A percentile compares a stretch with the other conserved stretches of the same genome.
phyloP scores from a whole-genome alignment of 2,797 vertebrate species.

The Rhyacichthys aspro region DNA sequence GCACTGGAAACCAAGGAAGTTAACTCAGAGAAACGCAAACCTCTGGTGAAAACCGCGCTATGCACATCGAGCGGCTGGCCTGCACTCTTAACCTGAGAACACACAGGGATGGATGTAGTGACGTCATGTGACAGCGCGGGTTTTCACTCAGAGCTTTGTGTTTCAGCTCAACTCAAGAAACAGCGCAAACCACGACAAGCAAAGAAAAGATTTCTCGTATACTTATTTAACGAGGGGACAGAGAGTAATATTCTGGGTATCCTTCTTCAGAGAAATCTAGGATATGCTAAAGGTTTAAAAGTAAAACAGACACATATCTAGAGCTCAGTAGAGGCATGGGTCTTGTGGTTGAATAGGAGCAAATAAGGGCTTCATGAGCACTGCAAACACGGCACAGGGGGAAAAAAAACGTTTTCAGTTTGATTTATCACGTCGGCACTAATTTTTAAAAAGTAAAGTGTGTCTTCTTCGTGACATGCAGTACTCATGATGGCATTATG shows the following conservation, averaged over 20 bases:
- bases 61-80: slow-evolving; percentile 66
- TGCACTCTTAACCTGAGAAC: slow-evolving; percentile 42
- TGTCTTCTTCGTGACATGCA: slow-evolving; percentile 52
- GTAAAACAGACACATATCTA: slow-evolving; percentile 79
- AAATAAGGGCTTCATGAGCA: slow-evolving; percentile 76
- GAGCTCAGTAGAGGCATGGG: slow-evolving; percentile 75
- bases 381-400: slow-evolving; percentile 55
- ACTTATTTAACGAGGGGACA: slow-evolving; percentile 77
- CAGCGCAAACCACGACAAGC: slow-evolving; percentile 71
- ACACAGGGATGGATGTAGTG: slow-evolving; percentile 62
- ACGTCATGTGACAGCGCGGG: slow-evolving; percentile 65
- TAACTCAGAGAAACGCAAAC: slow-evolving; percentile 78
- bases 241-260: slow-evolving; percentile 78
- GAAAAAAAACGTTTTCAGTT: slow-evolving; percentile 34
- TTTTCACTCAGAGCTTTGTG: slow-evolving; percentile 67
- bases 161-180: slow-evolving; percentile 61
- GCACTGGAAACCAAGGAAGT: slow-evolving; percentile 78
- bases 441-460: slow-evolving; percentile 50
- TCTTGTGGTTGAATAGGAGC: slow-evolving; percentile 75
- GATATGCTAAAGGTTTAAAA: slow-evolving; percentile 78
- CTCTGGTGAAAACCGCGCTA: slow-evolving; percentile 70
- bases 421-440: slow-evolving; percentile 36
- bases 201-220: slow-evolving; percentile 78
- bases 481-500: slow-evolving; percentile 75
- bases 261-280: slow-evolving; percentile 84